Evolutionary conservation across 1,140 invertebrate species (phyloP).

Genomic region (Catajapyx aquilonaris): DNA sequence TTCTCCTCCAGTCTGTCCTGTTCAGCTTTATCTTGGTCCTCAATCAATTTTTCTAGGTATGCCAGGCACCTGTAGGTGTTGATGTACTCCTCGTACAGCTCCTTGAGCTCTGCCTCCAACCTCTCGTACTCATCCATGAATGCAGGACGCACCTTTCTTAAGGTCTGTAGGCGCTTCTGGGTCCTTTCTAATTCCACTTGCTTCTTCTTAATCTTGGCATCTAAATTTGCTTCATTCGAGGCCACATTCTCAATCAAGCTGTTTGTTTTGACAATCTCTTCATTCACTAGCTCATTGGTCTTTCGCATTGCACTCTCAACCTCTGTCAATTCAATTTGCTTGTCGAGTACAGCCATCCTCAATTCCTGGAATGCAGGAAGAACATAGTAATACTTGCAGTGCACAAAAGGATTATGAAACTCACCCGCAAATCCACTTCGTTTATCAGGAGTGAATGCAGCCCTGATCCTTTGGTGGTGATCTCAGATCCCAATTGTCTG

Average conservation of each 20-base stretch:
- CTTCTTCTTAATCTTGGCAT: conserved; percentile 79
- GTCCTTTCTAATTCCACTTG: conserved; percentile 74
- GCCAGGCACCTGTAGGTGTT: conserved; percentile 65
- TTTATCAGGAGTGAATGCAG: conserved; percentile 78
- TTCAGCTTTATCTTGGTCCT: conserved; percentile 43
- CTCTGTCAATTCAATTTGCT: conserved; percentile 59
- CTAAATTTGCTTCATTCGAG: conserved; percentile 63
- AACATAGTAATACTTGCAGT: too few species aligned
- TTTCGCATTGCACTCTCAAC: conserved; percentile 52
- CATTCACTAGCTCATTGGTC: conserved; percentile 39
- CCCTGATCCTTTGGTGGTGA: conserved; percentile 71
- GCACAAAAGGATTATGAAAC: too few species aligned
- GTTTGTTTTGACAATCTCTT: conserved; percentile 46
- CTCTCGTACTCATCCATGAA: conserved; percentile 93
- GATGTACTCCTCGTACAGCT: conserved; percentile 73
- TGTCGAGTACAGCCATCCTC: conserved; percentile 37
- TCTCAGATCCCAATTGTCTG: conserved; percentile 65
- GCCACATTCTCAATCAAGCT: conserved; percentile 63
- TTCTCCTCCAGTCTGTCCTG: conserved; percentile 41
- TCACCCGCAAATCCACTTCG: conserved; percentile 66
- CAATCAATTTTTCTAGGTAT: conserved; percentile 53
- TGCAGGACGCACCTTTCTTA: conserved; percentile 91
- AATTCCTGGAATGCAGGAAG: conserved; percentile 23
- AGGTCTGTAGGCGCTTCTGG: conserved; percentile 72
- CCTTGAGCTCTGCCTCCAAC: conserved; percentile 64